A percentile compares a stretch with the other conserved stretches of the same genome.
Conservation (phyloP, 2,113 vertebrate species). For the Ellobius talpinus region DNA sequence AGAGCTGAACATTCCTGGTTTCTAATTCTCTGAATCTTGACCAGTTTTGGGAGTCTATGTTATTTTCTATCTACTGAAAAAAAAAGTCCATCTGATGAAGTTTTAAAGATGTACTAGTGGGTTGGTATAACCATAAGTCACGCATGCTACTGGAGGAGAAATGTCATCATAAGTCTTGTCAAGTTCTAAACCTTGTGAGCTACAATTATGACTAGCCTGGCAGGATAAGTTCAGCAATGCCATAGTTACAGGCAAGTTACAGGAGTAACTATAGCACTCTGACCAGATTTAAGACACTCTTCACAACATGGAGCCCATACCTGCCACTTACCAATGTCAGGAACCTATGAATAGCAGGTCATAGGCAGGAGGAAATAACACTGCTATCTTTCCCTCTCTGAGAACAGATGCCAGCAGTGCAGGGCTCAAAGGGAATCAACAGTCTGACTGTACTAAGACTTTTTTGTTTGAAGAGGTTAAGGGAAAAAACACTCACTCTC, state of each 20-base stretch:
- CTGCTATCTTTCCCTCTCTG: background rate
- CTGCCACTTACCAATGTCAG: background rate
- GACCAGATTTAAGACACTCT: background rate
- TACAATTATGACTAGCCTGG: background rate
- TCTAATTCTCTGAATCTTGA: background rate
- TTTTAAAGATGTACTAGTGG: background rate
- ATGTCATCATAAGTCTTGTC: too few relatives aligned
- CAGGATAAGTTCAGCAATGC: too few relatives aligned
- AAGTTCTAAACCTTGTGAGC: background rate
- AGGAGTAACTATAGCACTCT: background rate
- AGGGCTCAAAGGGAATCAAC: too few relatives aligned
- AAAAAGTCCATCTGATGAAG: background rate
- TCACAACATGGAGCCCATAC: background rate
- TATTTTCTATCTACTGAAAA: background rate
- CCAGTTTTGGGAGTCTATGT: background rate
- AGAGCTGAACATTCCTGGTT: too few relatives aligned
- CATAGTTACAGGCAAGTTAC: background rate
- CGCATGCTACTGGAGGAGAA: background rate
- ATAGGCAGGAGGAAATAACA: background rate
- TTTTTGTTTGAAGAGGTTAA: too few relatives aligned
- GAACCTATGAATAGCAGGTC: background rate
- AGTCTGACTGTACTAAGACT: too few relatives aligned
- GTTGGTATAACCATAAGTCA: background rate
- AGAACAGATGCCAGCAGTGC: too few relatives aligned
- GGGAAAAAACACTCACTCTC: too few relatives aligned